phyloP scores from a whole-genome alignment of 1,140 invertebrate species.

The Drosophila leontia region DNA sequence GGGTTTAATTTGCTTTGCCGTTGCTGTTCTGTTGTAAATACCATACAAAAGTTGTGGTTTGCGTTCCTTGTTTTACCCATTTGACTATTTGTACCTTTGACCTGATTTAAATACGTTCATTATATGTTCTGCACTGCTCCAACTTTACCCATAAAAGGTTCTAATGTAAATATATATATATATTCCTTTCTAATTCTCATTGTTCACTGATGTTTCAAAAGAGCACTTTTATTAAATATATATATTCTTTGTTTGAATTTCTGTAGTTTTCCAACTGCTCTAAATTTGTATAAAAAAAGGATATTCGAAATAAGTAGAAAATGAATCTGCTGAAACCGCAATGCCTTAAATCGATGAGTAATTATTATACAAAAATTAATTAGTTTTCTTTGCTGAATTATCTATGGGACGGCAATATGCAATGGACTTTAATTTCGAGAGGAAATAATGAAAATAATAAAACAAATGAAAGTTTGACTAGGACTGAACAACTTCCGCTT shows the following conservation, averaged over 20 bases:
- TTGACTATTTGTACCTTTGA: slow-evolving; percentile 72
- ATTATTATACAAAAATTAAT: slow-evolving; percentile 13
- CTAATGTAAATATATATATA: slow-evolving; percentile 40
- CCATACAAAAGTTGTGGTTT: slow-evolving; percentile 63
- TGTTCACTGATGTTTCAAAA: slow-evolving; percentile 49
- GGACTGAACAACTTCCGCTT: not conserved
- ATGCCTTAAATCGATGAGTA: slow-evolving; percentile 33
- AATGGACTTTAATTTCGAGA: slow-evolving; percentile 50
- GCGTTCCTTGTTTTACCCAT: slow-evolving; percentile 47
- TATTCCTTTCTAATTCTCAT: slow-evolving; percentile 22
- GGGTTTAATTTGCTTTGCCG: slow-evolving; percentile 23
- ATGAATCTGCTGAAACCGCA: slow-evolving; percentile 58
- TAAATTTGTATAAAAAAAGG: slow-evolving; percentile 38
- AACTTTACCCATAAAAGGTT: slow-evolving; percentile 17
- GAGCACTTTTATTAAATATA: slow-evolving; percentile 57
- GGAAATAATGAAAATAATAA: slow-evolving; percentile 1
- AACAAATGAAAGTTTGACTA: slow-evolving; percentile 5
- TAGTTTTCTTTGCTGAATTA: slow-evolving; percentile 19
- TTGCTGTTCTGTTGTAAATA: slow-evolving; percentile 64
- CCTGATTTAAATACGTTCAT: slow-evolving; percentile 45
- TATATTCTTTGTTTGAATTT: slow-evolving; percentile 16
- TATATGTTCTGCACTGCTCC: slow-evolving; percentile 35
- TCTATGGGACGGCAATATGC: slow-evolving; percentile 61
- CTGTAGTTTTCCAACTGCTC: slow-evolving; percentile 13
- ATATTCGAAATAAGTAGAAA: slow-evolving; percentile 33